A percentile compares a stretch with the other conserved stretches of the same genome.
phyloP scores from a whole-genome alignment of 2,888 invertebrate species.

The Lochmaea crataegi region DNA sequence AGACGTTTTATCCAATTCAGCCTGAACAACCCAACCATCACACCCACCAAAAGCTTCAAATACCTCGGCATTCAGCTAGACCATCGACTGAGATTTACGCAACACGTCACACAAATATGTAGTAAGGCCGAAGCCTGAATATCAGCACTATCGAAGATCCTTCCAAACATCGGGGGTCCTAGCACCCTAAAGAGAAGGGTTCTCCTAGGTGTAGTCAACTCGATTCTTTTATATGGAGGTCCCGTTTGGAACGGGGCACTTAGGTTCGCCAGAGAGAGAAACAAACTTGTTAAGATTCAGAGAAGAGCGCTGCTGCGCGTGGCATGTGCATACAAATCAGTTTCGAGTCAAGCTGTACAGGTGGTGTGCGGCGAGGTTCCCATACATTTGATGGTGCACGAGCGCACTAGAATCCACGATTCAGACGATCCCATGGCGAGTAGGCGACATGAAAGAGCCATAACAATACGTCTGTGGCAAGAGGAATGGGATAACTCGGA shows the following conservation, averaged over 20 bases:
- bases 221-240: background rate
- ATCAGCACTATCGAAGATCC: background rate
- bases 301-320: background rate
- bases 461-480: background rate
- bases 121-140: background rate
- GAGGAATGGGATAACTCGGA: background rate
- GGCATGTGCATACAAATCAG: background rate
- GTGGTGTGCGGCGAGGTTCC: background rate
- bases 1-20: background rate
- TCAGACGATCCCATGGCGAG: background rate
- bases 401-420: background rate
- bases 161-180: background rate
- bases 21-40: background rate
- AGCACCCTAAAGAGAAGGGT: background rate
- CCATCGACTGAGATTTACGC: background rate
- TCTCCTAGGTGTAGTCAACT: background rate
- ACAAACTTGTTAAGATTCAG: background rate
- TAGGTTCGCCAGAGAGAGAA: background rate
- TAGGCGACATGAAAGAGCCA: background rate
- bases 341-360: background rate
- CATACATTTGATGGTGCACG: background rate
- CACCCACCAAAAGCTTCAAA: background rate
- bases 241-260: no score
- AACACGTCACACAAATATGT: background rate
- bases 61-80: background rate